Base-by-base conservation (phyloP, 2,113 vertebrate species). In the Hipposideros armiger region DNA sequence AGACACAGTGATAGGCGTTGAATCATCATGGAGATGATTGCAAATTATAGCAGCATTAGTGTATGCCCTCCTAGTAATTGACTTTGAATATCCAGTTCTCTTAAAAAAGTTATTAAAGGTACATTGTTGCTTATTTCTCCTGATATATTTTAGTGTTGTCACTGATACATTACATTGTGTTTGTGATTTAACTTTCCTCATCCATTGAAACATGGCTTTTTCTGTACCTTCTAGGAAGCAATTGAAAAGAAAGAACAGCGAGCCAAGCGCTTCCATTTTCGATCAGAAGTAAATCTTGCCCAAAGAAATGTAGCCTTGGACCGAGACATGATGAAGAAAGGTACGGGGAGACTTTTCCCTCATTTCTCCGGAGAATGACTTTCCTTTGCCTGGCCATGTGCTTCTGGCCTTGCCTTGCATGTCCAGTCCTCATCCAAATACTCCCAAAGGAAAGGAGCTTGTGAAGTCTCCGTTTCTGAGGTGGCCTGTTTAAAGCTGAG, bases 181-280 rank as follows among this genome's bases (percentile, higher is more conserved):
- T 90, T 93, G 42, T 77, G 36, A 42, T 91, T 88, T 70, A 78
- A 87, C 77, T 52, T 87, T 90, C 82, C 24, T 74, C 11, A 0
- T 85, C 26, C 17, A 15, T 95, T 93, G 58, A 64, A 64, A 64
- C 60, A 22, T 96, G 26, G 42, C 58, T 81, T 95, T 80, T 89
- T 97, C 78, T 96, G 7, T 36, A 1, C 96, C 95, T 96, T 76
- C 15, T 97, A 99, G 99, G 99, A 99, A 97, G 99, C 99, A 3
- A 99, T 99, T 17, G 99, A 99, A 98, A 99, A 98, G 91, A 99
- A 99, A 97, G 99, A 99, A 90, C 99, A 99, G 97, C 98, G 99
- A 98, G 99, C 99, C 14, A 99, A 99, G 78, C 99, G 99, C 50
- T 99, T 99, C 89, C 99, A 99, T 96, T 99, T 99, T 98, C 98